These are phyloP conservation scores for Synaphobranchus kaupii DNA, from an alignment of 2,797 vertebrate genomes.

Conservation along the genomic window DNA sequence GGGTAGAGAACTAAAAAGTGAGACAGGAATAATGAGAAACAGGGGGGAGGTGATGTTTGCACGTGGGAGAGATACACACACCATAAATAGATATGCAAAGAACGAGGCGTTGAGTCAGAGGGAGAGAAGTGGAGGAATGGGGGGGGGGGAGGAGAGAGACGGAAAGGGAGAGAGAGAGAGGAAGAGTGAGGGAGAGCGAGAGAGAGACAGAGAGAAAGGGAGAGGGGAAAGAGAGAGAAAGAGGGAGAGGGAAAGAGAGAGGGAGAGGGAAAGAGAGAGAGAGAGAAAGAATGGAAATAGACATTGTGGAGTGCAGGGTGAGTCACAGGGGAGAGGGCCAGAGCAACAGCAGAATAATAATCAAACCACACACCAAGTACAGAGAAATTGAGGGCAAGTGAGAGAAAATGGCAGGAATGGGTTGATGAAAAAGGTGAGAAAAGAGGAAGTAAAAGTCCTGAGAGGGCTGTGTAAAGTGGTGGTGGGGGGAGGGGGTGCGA, in stretches of 20 bases:
- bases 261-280: conserved; percentile 48
- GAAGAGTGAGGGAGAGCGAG: conserved; percentile 43
- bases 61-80: conserved; percentile 46
- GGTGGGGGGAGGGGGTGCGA: not conserved
- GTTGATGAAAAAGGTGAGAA: conserved; percentile 9
- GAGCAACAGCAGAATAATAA: conserved; percentile 53
- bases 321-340: conserved; percentile 58
- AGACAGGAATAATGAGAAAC: conserved; percentile 73
- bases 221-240: conserved; percentile 46
- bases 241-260: conserved; percentile 48
- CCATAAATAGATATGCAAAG: conserved; percentile 66
- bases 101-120: conserved; percentile 78
- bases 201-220: conserved; percentile 49
- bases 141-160: conserved; percentile 17
- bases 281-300: conserved; percentile 35
- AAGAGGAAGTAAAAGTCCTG: not conserved
- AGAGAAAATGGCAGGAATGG: not conserved
- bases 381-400: conserved; percentile 34
- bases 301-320: conserved; percentile 43
- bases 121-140: conserved; percentile 47
- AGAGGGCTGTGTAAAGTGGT: not conserved
- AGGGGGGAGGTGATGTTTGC: conserved; percentile 70
- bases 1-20: conserved; percentile 20
- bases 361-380: conserved; percentile 57
- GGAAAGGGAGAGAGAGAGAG: conserved; percentile 52